These are phyloP conservation scores for Pollicipes pollicipes DNA, from an alignment of 1,140 invertebrate genomes.

Conservation along the genomic window DNA sequence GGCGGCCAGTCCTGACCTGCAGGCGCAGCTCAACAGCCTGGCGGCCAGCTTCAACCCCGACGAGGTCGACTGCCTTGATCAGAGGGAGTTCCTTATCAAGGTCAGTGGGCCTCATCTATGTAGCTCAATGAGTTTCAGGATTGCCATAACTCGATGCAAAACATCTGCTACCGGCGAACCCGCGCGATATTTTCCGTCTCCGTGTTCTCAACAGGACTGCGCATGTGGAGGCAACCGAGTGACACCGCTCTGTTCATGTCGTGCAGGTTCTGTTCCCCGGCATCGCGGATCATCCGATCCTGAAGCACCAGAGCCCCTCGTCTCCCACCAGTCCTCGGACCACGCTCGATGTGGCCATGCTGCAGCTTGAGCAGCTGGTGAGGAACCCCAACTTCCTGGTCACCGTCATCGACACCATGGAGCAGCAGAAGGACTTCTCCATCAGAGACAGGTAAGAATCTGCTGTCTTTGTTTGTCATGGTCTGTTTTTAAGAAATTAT, in stretches of 20 bases:
- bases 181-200: too few relatives aligned
- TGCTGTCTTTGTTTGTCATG: too few relatives aligned
- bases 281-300: constrained; percentile 74
- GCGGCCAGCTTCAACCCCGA: not conserved
- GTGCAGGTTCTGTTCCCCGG: constrained; percentile 87
- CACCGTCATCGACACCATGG: constrained; percentile 81
- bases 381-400: constrained; percentile 84
- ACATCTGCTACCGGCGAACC: too few relatives aligned
- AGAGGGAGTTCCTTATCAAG: not conserved
- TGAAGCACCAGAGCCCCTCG: constrained; percentile 38
- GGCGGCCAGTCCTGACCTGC: not conserved
- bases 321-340: constrained; percentile 31
- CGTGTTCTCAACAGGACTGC: too few relatives aligned
- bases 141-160: not conserved
- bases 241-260: not conserved
- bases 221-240: too few relatives aligned
- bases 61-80: not conserved
- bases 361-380: constrained; percentile 82
- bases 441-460: constrained; percentile 48
- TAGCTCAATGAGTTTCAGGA: not conserved
- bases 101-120: not conserved
- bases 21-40: not conserved
- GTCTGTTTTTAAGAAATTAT: too few relatives aligned
- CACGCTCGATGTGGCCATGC: constrained; percentile 80
- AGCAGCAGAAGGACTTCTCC: constrained; percentile 75